A percentile compares a stretch with the other conserved stretches of the same genome.
phyloP scores from a whole-genome alignment of 2,113 vertebrate genomes.

The Vicugna pacos region DNA sequence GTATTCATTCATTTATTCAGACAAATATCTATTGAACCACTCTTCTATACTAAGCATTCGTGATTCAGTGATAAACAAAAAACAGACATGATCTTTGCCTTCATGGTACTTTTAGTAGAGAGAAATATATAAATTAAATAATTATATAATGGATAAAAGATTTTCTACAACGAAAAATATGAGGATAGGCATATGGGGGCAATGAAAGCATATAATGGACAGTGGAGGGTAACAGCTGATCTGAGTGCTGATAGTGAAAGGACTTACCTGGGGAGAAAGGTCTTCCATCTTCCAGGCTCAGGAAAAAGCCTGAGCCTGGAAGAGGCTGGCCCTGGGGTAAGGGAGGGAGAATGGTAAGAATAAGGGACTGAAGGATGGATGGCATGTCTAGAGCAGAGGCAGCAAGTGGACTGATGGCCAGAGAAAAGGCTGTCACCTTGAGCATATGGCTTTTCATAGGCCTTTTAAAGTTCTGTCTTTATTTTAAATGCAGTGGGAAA shows the following conservation, averaged over 20 bases:
- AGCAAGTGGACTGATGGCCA: not conserved
- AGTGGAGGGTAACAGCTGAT: not conserved
- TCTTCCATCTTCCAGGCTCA: not conserved
- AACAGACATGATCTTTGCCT: not conserved
- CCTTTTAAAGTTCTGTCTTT: not conserved
- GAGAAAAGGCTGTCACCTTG: not conserved
- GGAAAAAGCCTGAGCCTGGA: not conserved
- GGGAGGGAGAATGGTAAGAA: not conserved
- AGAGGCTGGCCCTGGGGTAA: not conserved
- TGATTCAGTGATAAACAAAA: not conserved
- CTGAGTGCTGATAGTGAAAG: not conserved
- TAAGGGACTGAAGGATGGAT: not conserved
- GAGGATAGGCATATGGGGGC: not conserved
- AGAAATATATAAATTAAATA: not conserved
- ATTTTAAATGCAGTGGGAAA: not conserved
- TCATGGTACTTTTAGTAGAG: not conserved
- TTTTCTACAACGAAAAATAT: not conserved
- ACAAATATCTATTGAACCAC: not conserved
- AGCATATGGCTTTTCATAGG: not conserved
- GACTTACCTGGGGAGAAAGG: not conserved
- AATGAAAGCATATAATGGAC: not conserved
- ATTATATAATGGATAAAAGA: not conserved
- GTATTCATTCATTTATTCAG: constrained; percentile 14
- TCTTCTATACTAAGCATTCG: not conserved
- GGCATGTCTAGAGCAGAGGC: not conserved